Evolutionary conservation across 2,113 vertebrate genomes (phyloP).

Genomic region (Guaruba guarouba): DNA sequence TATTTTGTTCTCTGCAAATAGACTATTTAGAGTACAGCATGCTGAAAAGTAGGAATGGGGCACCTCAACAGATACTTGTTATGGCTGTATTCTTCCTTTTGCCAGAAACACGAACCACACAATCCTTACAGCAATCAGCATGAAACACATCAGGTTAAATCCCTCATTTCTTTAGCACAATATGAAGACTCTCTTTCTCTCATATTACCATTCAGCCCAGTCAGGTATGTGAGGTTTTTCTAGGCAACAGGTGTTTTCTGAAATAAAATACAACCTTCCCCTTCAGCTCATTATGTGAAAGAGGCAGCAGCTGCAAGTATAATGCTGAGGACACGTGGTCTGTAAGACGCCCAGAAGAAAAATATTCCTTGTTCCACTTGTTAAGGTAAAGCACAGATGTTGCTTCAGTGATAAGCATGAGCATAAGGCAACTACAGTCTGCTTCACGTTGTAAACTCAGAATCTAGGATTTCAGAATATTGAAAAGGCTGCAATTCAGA

Average conservation of each 20-base stretch:
- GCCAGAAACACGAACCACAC: slow-evolving; percentile 31
- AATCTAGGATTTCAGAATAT: slow-evolving; percentile 60
- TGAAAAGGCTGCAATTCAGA: not conserved
- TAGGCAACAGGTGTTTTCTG: slow-evolving; percentile 79
- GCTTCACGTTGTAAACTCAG: slow-evolving; percentile 7
- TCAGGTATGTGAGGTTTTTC: slow-evolving; percentile 74
- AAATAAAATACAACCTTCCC: slow-evolving; percentile 74
- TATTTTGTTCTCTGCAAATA: slow-evolving; percentile 55
- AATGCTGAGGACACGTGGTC: slow-evolving; percentile 73
- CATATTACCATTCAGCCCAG: slow-evolving; percentile 66
- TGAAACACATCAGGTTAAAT: not conserved
- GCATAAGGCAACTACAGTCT: slow-evolving; percentile 47
- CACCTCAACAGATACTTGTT: slow-evolving; percentile 22
- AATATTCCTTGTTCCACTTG: slow-evolving; percentile 67
- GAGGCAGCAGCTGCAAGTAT: slow-evolving; percentile 76
- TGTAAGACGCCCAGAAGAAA: slow-evolving; percentile 70
- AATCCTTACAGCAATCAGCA: slow-evolving; percentile 41
- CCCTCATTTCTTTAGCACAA: slow-evolving; percentile 30
- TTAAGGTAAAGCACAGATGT: slow-evolving; percentile 75
- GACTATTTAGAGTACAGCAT: slow-evolving; percentile 44
- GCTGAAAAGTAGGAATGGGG: slow-evolving; percentile 21
- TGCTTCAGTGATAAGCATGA: slow-evolving; percentile 53
- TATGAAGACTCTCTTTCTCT: slow-evolving; percentile 40
- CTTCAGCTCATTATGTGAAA: slow-evolving; percentile 67
- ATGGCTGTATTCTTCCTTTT: slow-evolving; percentile 1